Base-by-base conservation (phyloP, 1,140 invertebrate genomes). In the Zelostemma sp. region DNA sequence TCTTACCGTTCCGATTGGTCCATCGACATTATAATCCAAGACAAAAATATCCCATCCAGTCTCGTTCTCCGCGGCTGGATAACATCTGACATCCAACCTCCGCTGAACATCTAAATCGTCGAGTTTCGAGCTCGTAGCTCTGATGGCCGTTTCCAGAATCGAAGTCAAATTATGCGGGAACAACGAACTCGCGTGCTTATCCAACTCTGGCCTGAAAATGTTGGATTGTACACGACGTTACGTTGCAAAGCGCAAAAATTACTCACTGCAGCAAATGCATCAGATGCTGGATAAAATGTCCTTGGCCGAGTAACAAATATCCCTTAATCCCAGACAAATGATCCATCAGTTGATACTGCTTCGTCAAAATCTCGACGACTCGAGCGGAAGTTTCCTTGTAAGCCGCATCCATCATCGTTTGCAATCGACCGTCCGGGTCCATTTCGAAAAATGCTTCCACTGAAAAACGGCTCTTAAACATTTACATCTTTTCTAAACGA, bases 21-120 rank as follows among this genome's bases (percentile, higher is more conserved):
- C 96, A 80, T 95, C 92, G 1, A 97, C 93, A 57, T 95, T 93
- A 84, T 99, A 99, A 80, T 96, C 92, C 46, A 99, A 86, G 76
- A 93, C 93, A 83, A 98, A 97, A 40, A 98, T 93, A 86, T 99
- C 96, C 96, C 97, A 99, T 1, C 97, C 97, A 55, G 88, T 90
- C 81, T 98, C 96, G 19, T 93, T 94, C 79, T 90, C 87, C 17
- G 89, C 91, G 5, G 89, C 87, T 21, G 92, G 89, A 63, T 97
- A 89, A 12, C 97, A 87, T 75, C 93, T 90, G 9, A 97, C 93
- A 86, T 97, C 95, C 8, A 99, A 84, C 12, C 96, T 86, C 68
- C 93, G 91, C 0, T 97, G 87, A 21, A 98, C 94, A 81, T 98
- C 96, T 31, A 91, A 89, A 76, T 97, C 93, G 78, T 98, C 96